phyloP scores from a whole-genome alignment of 2,113 vertebrate genomes.

The Nesospiza acunhae region DNA sequence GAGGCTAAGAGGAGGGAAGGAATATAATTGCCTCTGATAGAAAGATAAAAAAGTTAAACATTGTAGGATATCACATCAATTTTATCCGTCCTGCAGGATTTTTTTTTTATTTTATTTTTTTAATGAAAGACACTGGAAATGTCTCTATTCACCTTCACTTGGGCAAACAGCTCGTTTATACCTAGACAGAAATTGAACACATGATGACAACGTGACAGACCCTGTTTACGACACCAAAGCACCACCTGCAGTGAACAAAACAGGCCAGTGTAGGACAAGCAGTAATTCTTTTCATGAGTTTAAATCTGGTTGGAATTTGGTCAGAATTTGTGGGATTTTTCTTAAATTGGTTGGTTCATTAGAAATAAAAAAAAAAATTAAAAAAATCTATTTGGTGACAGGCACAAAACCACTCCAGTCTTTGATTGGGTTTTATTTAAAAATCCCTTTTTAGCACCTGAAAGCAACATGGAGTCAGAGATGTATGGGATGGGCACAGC shows the following conservation, averaged over 20 bases:
- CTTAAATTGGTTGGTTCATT: not conserved
- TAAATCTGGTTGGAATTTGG: constrained; percentile 13
- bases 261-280: not conserved
- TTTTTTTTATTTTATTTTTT: not conserved
- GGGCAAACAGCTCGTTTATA: not conserved
- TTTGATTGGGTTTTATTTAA: not conserved
- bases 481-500: not conserved
- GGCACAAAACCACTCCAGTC: not conserved
- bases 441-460: not conserved
- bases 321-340: constrained; percentile 27
- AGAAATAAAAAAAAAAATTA: not conserved
- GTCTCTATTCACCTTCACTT: not conserved
- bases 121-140: not conserved
- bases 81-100: not conserved
- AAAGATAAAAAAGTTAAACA: not conserved
- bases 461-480: not conserved
- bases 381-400: not conserved
- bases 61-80: not conserved
- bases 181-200: not conserved
- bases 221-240: not conserved
- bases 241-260: constrained; percentile 25
- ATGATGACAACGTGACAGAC: not conserved
- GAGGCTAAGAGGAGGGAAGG: not conserved
- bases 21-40: not conserved
- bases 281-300: constrained; percentile 35